Base-by-base conservation (phyloP, 1,140 invertebrate genomes). In the Matsumurasca onukii region DNA sequence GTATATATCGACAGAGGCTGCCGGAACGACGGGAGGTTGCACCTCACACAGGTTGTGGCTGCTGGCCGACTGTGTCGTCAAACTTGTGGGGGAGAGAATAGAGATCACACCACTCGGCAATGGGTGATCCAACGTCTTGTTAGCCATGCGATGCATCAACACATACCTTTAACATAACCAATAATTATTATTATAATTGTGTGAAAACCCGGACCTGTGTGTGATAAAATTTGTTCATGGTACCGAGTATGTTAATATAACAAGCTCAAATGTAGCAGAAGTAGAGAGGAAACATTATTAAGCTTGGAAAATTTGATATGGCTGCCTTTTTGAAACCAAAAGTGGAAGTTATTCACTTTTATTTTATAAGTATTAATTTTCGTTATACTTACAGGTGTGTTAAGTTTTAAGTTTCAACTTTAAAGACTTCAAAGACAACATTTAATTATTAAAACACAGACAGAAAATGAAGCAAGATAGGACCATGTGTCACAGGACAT, bases 1-100 rank as follows among this genome's bases (percentile, higher is more conserved):
- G 29, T 70, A 70, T 15, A 70, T 62, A 15, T 27, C 59, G 0
- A 70, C n/a, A 15, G 64, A 59, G n/a, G 15, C 24, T 3, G 55
- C 49, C 24, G 31, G 27, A 0, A 70, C 69, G 29, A 25, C 59
- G 15, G 65, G 65, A n/a, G 65, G 51, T 2, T 30, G 29, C 2
- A 66, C 55, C 67, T 57, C 51, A 3, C 31, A 51, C 15, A 39
- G 61, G 31, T 49, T 61, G 25, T 55, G 31, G 24, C 27, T 45
- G 52, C 20, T 30, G 39, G 30, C 57, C 3, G 49, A 20, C 12
- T 39, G 29, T 29, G 15, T 27, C 31, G 25, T 20, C 27, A 27
- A 45, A n/a, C 45, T 13, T 34, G 49, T 65, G 25, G 30, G 17
- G 3, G 49, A 22, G 27, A 48, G 30, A 13, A 20, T 59, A 13